A percentile compares a stretch with the other conserved stretches of the same genome.
phyloP scores from a whole-genome alignment of 2,797 vertebrate genomes.

The Lateolabrax maculatus region DNA sequence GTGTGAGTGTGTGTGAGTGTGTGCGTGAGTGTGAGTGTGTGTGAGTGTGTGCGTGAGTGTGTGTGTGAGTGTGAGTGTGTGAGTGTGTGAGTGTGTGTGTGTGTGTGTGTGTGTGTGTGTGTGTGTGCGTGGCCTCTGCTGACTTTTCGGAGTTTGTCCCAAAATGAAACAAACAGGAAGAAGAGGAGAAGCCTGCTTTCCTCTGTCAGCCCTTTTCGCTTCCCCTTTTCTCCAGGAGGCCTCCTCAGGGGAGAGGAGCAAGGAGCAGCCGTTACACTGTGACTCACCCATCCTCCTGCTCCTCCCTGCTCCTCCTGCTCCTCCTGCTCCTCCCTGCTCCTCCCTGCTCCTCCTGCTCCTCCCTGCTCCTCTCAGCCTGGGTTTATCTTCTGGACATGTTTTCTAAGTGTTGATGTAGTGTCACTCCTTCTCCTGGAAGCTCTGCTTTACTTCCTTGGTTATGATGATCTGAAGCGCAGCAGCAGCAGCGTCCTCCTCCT shows the following conservation, averaged over 20 bases:
- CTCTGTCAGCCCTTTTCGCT: conserved; percentile 79
- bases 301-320: no score
- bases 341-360: conserved; percentile 9
- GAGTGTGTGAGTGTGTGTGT: not conserved
- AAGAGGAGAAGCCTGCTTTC: conserved; percentile 42
- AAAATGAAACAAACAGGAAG: conserved; percentile 70
- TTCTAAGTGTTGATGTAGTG: no score
- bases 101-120: not conserved
- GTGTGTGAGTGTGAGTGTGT: not conserved
- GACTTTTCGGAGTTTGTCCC: conserved; percentile 42
- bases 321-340: conserved; percentile 10
- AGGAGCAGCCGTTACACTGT: conserved; percentile 50
- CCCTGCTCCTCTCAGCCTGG: no score
- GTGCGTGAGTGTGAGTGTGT: conserved; percentile 1
- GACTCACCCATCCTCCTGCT: conserved; percentile 51
- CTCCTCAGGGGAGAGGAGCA: conserved; percentile 35
- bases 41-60: no score
- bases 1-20: no score
- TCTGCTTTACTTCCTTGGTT: no score
- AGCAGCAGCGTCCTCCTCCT: no score
- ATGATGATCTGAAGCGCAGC: no score
- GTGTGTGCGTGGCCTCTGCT: conserved; percentile 9
- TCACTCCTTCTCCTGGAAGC: no score
- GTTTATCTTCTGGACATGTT: no score
- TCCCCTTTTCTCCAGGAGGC: conserved; percentile 62